Conservation (phyloP, 2,113 vertebrate species). For the Antechinus stuartii region DNA sequence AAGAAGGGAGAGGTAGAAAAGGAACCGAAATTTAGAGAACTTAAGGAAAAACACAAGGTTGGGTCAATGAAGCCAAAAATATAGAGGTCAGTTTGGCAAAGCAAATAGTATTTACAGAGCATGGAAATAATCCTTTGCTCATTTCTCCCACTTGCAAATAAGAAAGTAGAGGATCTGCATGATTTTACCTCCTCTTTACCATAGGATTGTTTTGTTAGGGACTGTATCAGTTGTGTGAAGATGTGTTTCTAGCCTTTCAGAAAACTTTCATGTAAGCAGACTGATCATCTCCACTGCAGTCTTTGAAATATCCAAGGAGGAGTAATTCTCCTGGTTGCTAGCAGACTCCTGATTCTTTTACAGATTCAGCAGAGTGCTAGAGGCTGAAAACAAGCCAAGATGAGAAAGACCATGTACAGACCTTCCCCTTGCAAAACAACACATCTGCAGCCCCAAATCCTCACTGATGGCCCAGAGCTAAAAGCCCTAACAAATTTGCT, state of each 20-base stretch:
- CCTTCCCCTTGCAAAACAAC: conserved; percentile 31
- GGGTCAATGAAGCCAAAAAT: conserved; percentile 33
- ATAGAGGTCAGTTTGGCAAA: neutral
- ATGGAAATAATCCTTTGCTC: neutral
- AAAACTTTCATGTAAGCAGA: conserved; percentile 33
- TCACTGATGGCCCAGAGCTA: conserved; percentile 68
- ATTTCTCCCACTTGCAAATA: neutral
- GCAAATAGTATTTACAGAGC: neutral
- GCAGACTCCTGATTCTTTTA: conserved; percentile 62
- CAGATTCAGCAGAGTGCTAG: conserved; percentile 58
- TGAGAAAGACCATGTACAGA: conserved; percentile 28
- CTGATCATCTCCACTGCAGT: conserved; percentile 37
- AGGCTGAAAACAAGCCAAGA: conserved; percentile 64
- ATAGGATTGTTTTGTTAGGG: neutral
- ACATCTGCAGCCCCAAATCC: conserved; percentile 68
- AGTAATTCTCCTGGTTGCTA: conserved; percentile 69
- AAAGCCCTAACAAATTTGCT: conserved; percentile 74
- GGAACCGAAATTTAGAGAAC: conserved; percentile 15
- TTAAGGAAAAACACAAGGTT: conserved; percentile 37
- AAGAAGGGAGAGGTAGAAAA: conserved; percentile 38
- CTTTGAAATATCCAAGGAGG: conserved; percentile 71
- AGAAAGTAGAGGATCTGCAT: neutral
- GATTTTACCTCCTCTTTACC: neutral
- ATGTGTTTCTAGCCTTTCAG: conserved; percentile 6
- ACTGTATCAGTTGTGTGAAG: neutral